Conservation (phyloP, 2,888 invertebrate species). For the Esperia sulphurella region DNA sequence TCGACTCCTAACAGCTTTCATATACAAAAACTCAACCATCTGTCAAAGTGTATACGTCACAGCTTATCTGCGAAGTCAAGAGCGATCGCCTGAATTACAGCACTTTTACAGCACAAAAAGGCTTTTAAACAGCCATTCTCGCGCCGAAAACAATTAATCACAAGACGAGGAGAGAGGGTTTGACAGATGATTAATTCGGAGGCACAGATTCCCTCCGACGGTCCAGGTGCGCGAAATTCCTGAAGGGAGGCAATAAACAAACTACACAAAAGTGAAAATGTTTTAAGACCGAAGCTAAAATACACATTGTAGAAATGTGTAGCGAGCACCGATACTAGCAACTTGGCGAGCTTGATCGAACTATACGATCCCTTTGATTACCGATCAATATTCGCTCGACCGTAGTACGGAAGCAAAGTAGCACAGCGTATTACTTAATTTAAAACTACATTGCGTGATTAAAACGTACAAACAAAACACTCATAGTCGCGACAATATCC, state of each 20-base stretch:
- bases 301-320: constrained; percentile 8
- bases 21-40: neutral
- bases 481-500: no score
- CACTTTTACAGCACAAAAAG: constrained; percentile 14
- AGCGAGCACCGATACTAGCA: neutral
- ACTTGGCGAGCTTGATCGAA: no score
- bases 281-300: constrained; percentile 17
- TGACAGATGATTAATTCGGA: constrained; percentile 54
- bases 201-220: constrained; percentile 32
- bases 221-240: constrained; percentile 40
- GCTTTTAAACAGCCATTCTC: constrained; percentile 26
- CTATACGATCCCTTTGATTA: no score
- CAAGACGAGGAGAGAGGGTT: constrained; percentile 24
- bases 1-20: neutral
- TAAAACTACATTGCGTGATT: no score
- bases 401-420: no score
- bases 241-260: constrained; percentile 36
- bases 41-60: neutral
- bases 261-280: constrained; percentile 32
- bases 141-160: constrained; percentile 46
- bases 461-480: no score
- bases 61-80: constrained; percentile 1
- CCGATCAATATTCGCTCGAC: no score
- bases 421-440: no score
- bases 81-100: constrained; percentile 2